A percentile compares a stretch with the other conserved stretches of the same genome.
Evolutionary conservation across 2,113 vertebrate species (phyloP).

Genomic region (Notechis scutatus): DNA sequence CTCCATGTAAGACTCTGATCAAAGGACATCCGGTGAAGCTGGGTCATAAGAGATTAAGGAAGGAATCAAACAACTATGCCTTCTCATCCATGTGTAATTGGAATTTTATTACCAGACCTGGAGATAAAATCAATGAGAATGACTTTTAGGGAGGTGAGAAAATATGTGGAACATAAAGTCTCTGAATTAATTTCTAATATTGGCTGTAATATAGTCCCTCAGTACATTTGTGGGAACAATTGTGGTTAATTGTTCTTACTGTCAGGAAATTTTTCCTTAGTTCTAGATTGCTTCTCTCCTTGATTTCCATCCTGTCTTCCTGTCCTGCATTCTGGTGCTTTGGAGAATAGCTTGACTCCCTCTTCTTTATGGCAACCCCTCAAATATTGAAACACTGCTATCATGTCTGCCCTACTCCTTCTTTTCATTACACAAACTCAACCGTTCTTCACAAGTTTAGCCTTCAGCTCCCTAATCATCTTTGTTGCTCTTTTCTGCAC

Average conservation of each 20-base stretch:
- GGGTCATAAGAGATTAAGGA: background rate
- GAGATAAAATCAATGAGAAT: background rate
- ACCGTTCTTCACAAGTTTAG: no score
- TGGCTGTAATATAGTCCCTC: background rate
- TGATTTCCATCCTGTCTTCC: background rate
- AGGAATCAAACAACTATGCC: background rate
- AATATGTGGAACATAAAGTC: background rate
- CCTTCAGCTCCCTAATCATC: no score
- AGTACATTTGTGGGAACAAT: background rate
- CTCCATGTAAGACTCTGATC: background rate
- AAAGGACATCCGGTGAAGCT: background rate
- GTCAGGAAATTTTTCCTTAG: background rate
- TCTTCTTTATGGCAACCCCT: background rate
- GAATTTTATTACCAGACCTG: background rate
- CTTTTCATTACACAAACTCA: no score
- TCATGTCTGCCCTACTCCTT: background rate
- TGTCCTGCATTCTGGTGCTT: background rate
- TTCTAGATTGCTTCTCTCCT: background rate
- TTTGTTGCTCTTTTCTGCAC: no score
- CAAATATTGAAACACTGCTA: background rate
- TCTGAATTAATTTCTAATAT: background rate
- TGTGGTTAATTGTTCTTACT: background rate
- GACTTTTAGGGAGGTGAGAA: background rate
- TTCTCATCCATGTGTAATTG: background rate
- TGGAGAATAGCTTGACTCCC: background rate